Evolutionary conservation across 2,113 vertebrate species (phyloP).

Genomic region (Pseudopipra pipra): DNA sequence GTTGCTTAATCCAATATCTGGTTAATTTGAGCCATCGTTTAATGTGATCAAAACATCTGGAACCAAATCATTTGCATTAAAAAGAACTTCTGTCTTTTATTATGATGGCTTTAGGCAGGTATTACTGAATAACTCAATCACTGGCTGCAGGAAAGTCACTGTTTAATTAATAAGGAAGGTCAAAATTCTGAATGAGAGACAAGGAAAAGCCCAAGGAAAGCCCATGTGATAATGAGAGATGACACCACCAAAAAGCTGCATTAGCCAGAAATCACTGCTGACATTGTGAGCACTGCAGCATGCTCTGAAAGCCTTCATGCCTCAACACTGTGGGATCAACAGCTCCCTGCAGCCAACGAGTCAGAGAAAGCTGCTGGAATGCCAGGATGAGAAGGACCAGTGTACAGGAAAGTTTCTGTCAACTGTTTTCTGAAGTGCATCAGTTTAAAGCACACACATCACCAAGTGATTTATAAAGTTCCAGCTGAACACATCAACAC

Average conservation of each 20-base stretch:
- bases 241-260: slow-evolving; percentile 45
- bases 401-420: not conserved
- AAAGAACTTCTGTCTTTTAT: slow-evolving; percentile 58
- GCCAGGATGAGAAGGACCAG: not conserved
- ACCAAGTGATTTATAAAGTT: not conserved
- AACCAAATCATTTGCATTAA: slow-evolving; percentile 63
- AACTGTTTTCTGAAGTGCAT: not conserved
- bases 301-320: not conserved
- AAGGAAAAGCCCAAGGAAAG: slow-evolving; percentile 70
- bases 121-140: slow-evolving; percentile 70
- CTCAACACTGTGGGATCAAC: not conserved
- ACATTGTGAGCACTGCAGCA: not conserved
- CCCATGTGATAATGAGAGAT: slow-evolving; percentile 48
- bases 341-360: not conserved
- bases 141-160: slow-evolving; percentile 22
- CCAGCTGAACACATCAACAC: not conserved
- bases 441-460: not conserved
- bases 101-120: slow-evolving; percentile 61
- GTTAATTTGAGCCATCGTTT: slow-evolving; percentile 57
- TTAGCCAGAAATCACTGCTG: slow-evolving; percentile 38
- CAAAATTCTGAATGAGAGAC: slow-evolving; percentile 62
- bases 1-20: slow-evolving; percentile 59
- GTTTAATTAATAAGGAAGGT: slow-evolving; percentile 69
- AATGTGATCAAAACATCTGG: slow-evolving; percentile 65
- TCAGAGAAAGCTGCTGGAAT: not conserved